Evolutionary conservation across 2,113 vertebrate genomes (phyloP).

Genomic region (Platycercus adscitus): DNA sequence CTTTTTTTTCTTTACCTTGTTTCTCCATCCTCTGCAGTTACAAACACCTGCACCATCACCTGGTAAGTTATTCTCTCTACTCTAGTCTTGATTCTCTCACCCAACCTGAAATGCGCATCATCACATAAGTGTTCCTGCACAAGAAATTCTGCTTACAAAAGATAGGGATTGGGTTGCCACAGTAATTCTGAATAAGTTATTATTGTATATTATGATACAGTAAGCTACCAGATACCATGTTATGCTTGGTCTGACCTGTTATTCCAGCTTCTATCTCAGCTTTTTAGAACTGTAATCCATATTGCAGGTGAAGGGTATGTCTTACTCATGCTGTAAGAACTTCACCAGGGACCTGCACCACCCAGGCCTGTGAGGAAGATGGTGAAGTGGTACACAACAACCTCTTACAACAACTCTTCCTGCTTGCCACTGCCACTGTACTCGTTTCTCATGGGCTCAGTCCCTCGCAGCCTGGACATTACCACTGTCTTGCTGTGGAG

Average conservation of each 20-base stretch:
- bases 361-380: not conserved
- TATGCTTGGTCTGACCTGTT: not conserved
- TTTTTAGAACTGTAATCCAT: not conserved
- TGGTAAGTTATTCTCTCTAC: not conserved
- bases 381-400: not conserved
- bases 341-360: not conserved
- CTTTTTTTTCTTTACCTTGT: not conserved
- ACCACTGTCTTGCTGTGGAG: not conserved
- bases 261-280: not conserved
- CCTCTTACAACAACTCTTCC: not conserved
- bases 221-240: not conserved
- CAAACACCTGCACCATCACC: not conserved
- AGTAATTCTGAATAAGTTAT: not conserved
- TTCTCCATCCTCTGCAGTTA: not conserved
- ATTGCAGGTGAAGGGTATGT: not conserved
- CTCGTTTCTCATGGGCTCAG: not conserved
- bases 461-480: not conserved
- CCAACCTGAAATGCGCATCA: not conserved
- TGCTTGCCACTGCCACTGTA: not conserved
- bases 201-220: not conserved
- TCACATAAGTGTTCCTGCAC: not conserved
- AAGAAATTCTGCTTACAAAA: not conserved
- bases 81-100: not conserved
- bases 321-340: not conserved
- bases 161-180: not conserved